These are phyloP conservation scores for Agrotis clavis DNA, from an alignment of 2,888 invertebrate genomes.

Conservation along the genomic window DNA sequence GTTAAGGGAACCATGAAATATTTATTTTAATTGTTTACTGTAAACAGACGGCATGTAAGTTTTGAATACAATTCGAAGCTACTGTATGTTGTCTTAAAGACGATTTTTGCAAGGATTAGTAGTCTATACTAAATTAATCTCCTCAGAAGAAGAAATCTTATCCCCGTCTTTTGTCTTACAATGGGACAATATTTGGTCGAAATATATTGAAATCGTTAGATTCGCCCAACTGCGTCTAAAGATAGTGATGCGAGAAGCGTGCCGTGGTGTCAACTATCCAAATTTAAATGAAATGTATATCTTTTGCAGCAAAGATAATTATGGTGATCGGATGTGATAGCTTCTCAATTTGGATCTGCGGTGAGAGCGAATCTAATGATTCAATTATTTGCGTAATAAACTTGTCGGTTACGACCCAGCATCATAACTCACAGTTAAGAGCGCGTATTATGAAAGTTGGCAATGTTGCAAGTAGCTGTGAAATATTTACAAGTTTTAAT, in stretches of 20 bases:
- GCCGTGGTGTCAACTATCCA: too few relatives aligned
- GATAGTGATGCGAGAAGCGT: neutral
- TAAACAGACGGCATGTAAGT: slow-evolving; percentile 11
- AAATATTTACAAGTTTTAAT: too few relatives aligned
- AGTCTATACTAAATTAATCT: neutral
- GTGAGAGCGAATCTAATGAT: neutral
- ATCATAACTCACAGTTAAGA: too few relatives aligned
- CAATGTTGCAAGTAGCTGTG: too few relatives aligned
- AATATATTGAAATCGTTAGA: slow-evolving; percentile 1
- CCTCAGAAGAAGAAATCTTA: neutral
- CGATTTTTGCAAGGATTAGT: neutral
- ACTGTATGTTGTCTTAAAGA: neutral
- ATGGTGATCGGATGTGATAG: neutral
- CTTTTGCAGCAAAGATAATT: too few relatives aligned
- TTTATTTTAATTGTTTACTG: neutral
- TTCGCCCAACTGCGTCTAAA: neutral
- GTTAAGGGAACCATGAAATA: neutral
- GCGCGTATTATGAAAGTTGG: too few relatives aligned
- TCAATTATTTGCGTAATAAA: neutral
- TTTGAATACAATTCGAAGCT: neutral
- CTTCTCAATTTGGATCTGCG: neutral
- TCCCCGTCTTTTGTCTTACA: neutral
- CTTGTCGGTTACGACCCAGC: neutral
- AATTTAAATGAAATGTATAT: neutral
- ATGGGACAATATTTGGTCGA: neutral